Percentiles rank a stretch among this genome's conserved stretches.
Conservation (phyloP, 2,797 vertebrate genomes). For the Nothura maculosa region DNA sequence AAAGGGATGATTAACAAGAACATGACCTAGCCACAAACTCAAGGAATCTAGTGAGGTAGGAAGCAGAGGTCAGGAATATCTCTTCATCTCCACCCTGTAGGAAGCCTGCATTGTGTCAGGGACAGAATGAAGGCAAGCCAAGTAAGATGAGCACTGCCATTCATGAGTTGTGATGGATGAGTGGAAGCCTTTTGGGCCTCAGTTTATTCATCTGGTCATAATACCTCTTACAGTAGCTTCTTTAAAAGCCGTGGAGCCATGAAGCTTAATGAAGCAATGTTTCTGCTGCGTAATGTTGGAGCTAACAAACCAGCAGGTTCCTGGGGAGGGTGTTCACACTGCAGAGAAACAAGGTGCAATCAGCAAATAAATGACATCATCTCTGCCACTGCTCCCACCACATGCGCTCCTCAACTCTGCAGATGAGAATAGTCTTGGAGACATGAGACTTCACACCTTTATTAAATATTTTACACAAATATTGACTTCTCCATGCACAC, state of each 20-base stretch:
- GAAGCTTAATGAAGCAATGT: neutral
- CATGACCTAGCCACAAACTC: neutral
- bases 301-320: conserved; percentile 4
- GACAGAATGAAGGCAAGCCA: neutral
- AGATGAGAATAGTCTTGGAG: conserved; percentile 58
- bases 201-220: neutral
- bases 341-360: conserved; percentile 5
- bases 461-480: conserved; percentile 77
- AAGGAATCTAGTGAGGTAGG: neutral
- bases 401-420: neutral
- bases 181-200: neutral
- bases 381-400: neutral
- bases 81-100: neutral
- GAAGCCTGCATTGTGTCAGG: rapidly evolving
- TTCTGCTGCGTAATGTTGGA: neutral
- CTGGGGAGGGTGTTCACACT: neutral
- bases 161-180: neutral
- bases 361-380: conserved; percentile 14
- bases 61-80: neutral
- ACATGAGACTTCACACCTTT: conserved; percentile 61
- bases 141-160: neutral
- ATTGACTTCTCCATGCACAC: conserved; percentile 70
- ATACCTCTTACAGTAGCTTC: neutral
- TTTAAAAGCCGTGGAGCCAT: neutral
- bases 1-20: neutral